Conservation (phyloP, 2,113 vertebrate species). For the Orcinus orca region DNA sequence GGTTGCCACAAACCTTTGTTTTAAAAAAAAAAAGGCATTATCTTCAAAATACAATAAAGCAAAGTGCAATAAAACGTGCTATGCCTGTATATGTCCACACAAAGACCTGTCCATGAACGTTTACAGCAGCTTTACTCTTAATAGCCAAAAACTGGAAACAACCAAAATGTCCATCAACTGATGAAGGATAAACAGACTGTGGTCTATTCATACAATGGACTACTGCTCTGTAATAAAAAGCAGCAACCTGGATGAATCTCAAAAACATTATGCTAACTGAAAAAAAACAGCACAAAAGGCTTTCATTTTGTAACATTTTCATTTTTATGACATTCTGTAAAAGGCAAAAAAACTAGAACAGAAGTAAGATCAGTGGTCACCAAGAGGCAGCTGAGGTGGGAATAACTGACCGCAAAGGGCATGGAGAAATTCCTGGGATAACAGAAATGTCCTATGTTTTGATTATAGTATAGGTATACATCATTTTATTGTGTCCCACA, state of each 20-base stretch:
- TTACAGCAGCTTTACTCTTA: background rate
- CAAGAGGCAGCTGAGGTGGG: no score
- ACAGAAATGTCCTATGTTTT: background rate
- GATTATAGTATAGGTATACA: background rate
- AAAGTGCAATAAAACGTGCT: no score
- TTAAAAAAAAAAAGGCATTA: no score
- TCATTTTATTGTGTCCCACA: background rate
- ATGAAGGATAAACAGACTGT: background rate
- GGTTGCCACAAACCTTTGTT: no score
- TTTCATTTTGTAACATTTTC: background rate
- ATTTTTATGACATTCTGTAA: background rate
- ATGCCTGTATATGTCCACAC: background rate
- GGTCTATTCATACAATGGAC: background rate
- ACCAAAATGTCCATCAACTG: background rate
- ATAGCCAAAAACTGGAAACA: background rate
- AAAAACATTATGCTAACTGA: background rate
- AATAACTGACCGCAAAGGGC: background rate
- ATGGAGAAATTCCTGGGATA: background rate
- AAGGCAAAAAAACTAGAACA: slow-evolving; percentile 9
- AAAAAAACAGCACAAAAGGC: background rate
- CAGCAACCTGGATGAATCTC: background rate
- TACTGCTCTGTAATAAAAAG: background rate
- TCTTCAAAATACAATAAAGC: no score
- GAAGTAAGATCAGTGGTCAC: background rate
- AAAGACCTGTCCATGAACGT: background rate